A percentile compares a stretch with the other conserved stretches of the same genome.
Evolutionary conservation across 2,113 vertebrate genomes (phyloP).

Genomic region (Antechinus stuartii): DNA sequence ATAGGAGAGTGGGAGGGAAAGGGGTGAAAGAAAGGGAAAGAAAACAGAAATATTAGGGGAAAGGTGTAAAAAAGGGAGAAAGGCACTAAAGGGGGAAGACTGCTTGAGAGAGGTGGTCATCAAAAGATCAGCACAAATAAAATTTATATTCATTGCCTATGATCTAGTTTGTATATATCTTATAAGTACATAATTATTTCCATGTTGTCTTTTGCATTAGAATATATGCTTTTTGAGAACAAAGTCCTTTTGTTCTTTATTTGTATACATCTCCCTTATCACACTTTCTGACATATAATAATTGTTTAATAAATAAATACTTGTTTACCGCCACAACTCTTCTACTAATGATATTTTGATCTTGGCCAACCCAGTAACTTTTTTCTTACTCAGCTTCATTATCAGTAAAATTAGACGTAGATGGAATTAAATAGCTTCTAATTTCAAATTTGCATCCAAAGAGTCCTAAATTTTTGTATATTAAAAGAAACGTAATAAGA

Average conservation of each 20-base stretch:
- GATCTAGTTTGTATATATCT: not conserved
- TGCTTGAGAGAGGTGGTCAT: too few relatives aligned
- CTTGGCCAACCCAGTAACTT: not conserved
- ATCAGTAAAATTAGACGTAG: slow-evolving; percentile 34
- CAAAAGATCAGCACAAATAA: not conserved
- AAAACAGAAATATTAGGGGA: too few relatives aligned
- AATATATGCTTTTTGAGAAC: not conserved
- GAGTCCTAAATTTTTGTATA: too few relatives aligned
- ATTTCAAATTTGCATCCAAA: not conserved
- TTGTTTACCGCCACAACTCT: not conserved
- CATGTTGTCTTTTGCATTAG: not conserved
- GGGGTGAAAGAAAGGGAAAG: too few relatives aligned
- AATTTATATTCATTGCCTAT: not conserved
- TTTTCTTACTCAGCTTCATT: not conserved
- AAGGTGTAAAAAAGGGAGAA: too few relatives aligned
- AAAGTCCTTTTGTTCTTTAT: not conserved
- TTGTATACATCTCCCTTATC: not conserved
- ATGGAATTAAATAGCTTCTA: slow-evolving; percentile 17
- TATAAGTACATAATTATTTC: not conserved
- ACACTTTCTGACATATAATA: too few relatives aligned
- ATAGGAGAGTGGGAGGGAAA: too few relatives aligned
- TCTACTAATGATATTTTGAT: not conserved
- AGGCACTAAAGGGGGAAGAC: too few relatives aligned
- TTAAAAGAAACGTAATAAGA: not conserved
- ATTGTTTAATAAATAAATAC: too few relatives aligned